Conservation (phyloP, 2,797 vertebrate genomes). For the Distichodus sexfasciatus region DNA sequence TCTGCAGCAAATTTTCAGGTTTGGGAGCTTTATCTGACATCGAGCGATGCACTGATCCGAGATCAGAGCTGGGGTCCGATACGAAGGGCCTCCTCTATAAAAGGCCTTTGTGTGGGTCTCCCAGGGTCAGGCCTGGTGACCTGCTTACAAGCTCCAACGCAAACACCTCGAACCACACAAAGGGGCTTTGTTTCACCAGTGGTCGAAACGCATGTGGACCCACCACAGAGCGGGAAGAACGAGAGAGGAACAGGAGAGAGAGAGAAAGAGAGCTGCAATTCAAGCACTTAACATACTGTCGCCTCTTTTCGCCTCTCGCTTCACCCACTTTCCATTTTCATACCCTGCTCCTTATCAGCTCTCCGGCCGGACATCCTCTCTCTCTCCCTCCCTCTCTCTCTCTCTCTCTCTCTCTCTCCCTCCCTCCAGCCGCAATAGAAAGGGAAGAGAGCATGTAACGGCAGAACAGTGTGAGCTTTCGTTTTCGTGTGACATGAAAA, state of each 20-base stretch:
- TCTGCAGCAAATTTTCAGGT: no score
- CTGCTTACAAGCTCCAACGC: conserved; percentile 22
- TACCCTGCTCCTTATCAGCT: neutral
- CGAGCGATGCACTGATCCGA: conserved; percentile 32
- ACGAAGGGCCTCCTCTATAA: conserved; percentile 12
- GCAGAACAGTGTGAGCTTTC: neutral
- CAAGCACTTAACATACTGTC: conserved; percentile 27
- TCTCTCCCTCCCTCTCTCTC: neutral
- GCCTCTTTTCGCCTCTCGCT: conserved; percentile 13
- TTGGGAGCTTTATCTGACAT: no score
- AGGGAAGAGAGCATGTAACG: no score
- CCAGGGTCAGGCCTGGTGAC: conserved; percentile 31
- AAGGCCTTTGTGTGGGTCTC: conserved; percentile 19
- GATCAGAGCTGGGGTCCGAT: conserved; percentile 25
- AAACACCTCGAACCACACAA: conserved; percentile 55
- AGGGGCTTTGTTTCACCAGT: conserved; percentile 63
- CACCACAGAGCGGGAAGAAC: conserved; percentile 30
- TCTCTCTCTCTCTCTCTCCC: neutral
- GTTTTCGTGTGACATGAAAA: neutral
- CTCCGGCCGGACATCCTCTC: neutral
- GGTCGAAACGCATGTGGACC: conserved; percentile 35
- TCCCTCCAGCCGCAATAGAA: no score
- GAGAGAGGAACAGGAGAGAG: neutral
- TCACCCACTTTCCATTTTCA: neutral
- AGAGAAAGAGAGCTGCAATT: conserved; percentile 7